Evolutionary conservation across 2,113 vertebrate genomes (phyloP).

Genomic region (Pluvialis apricaria): DNA sequence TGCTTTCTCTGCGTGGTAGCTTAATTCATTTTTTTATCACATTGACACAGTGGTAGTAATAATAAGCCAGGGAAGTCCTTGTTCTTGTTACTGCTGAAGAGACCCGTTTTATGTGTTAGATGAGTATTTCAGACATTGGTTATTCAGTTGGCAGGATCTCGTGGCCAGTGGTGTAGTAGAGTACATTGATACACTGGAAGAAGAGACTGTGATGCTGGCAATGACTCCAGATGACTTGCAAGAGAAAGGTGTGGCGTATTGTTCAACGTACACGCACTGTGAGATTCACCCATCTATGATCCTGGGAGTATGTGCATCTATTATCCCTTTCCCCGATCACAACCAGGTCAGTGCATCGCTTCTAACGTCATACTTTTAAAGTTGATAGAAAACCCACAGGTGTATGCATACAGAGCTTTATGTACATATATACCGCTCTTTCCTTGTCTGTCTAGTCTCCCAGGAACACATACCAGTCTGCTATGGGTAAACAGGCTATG

Average conservation of each 20-base stretch:
- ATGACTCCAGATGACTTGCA: slow-evolving; percentile 99
- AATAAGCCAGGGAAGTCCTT: not conserved
- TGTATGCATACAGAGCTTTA: not conserved
- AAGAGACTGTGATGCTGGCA: slow-evolving; percentile 97
- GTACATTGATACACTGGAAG: slow-evolving; percentile 96
- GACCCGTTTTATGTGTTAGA: not conserved
- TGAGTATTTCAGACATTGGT: not conserved
- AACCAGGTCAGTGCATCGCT: slow-evolving; percentile 86
- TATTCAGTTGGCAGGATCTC: slow-evolving; percentile 93
- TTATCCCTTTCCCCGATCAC: slow-evolving; percentile 98
- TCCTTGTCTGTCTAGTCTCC: slow-evolving; percentile 80
- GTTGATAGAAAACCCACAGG: not conserved
- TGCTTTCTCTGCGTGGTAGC: not conserved
- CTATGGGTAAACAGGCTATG: slow-evolving; percentile 99
- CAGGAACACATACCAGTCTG: slow-evolving; percentile 98
- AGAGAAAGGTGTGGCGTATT: slow-evolving; percentile 97
- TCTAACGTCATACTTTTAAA: not conserved
- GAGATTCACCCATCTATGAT: slow-evolving; percentile 99
- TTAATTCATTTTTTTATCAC: not conserved
- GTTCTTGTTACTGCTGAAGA: not conserved
- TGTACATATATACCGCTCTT: not conserved
- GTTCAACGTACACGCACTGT: slow-evolving; percentile 96
- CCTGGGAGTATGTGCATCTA: slow-evolving; percentile 96
- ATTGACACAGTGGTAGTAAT: not conserved
- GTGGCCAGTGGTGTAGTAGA: slow-evolving; percentile 97